Evolutionary conservation across 92 coral and sea anemone species (phyloP).

Genomic region (Palythoa heliodiscus): DNA sequence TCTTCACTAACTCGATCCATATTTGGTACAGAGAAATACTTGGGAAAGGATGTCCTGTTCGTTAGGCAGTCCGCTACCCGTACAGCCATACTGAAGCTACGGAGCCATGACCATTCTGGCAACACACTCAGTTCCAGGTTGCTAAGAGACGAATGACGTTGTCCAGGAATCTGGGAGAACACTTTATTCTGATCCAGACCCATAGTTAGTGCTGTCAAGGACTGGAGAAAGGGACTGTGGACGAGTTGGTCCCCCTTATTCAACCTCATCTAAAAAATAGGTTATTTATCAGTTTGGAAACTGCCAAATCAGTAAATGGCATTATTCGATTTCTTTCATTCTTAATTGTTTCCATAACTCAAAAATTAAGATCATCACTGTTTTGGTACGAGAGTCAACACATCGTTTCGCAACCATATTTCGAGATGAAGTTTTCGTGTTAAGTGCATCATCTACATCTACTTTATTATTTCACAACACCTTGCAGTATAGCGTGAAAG

Average conservation of each 20-base stretch:
- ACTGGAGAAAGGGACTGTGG: constrained; percentile 79
- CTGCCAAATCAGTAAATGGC: neutral
- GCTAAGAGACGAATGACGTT: constrained; percentile 12
- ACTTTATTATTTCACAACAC: no score
- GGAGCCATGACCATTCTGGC: constrained; percentile 84
- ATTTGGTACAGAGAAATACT: constrained; percentile 63
- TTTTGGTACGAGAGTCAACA: no score
- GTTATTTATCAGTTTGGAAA: neutral
- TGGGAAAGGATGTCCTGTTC: constrained; percentile 64
- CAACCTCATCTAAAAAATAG: constrained; percentile 53
- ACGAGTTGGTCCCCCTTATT: constrained; percentile 81
- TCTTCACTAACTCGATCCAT: constrained; percentile 72
- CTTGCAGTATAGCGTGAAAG: no score
- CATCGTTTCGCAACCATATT: no score
- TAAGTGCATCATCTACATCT: no score
- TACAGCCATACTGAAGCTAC: constrained; percentile 61
- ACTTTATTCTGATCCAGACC: constrained; percentile 77
- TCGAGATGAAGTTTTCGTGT: no score
- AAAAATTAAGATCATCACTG: no score
- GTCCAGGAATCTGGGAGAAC: constrained; percentile 54
- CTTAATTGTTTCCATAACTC: no score
- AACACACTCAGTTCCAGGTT: constrained; percentile 33
- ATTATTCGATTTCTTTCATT: no score
- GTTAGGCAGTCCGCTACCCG: constrained; percentile 76
- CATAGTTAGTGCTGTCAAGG: constrained; percentile 70